Conservation (phyloP, 2,113 vertebrate genomes). For the Spea multiplicata region DNA sequence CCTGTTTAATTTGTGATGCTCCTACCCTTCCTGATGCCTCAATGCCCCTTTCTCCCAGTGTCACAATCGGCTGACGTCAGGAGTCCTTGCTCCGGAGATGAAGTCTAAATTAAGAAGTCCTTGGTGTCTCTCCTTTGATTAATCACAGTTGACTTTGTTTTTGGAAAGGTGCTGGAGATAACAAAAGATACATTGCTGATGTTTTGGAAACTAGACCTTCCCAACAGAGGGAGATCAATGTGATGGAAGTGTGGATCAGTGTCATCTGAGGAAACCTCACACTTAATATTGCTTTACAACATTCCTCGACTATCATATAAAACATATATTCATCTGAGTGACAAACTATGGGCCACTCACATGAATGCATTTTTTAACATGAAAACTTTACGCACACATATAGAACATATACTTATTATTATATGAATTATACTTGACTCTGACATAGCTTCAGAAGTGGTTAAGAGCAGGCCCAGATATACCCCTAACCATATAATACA, state of each 20-base stretch:
- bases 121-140: constrained; percentile 63
- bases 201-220: constrained; percentile 57
- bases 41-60: constrained; percentile 50
- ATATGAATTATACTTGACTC: too few relatives aligned
- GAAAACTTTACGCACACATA: too few relatives aligned
- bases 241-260: constrained; percentile 22
- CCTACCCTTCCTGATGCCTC: not conserved
- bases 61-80: constrained; percentile 60
- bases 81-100: constrained; percentile 54
- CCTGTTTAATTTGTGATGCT: constrained; percentile 8
- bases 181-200: constrained; percentile 62
- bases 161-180: constrained; percentile 52
- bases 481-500: too few relatives aligned
- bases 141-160: constrained; percentile 61
- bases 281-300: not conserved
- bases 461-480: too few relatives aligned
- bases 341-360: too few relatives aligned
- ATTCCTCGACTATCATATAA: too few relatives aligned
- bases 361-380: too few relatives aligned
- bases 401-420: too few relatives aligned
- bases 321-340: too few relatives aligned
- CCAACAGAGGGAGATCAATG: constrained; percentile 20
- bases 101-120: constrained; percentile 68
- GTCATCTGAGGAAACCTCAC: not conserved
- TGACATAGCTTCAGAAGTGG: too few relatives aligned